These are phyloP conservation scores for Spodoptera frugiperda DNA, from an alignment of 1,140 invertebrate species.

Conservation along the genomic window DNA sequence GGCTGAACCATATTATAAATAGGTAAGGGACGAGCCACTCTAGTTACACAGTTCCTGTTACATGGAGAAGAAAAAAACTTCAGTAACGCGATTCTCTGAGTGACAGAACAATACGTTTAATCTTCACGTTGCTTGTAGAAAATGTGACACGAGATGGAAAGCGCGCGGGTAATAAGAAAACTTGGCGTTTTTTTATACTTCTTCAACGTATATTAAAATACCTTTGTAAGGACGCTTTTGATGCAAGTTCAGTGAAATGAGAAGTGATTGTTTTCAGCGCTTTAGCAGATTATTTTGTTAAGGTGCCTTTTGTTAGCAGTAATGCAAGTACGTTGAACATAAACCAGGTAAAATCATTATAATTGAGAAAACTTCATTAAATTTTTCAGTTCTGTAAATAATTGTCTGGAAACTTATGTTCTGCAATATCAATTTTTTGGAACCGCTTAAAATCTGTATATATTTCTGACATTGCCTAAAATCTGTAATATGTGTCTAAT, in stretches of 20 bases:
- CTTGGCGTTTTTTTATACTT: conserved; percentile 40
- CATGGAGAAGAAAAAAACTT: conserved; percentile 70
- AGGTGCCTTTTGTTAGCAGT: no score
- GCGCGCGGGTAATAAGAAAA: conserved; percentile 52
- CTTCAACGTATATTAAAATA: conserved; percentile 41
- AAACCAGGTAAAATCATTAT: no score
- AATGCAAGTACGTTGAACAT: no score
- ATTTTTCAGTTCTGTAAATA: no score
- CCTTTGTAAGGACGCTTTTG: conserved; percentile 31
- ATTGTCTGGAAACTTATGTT: no score
- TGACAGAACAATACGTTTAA: conserved; percentile 80
- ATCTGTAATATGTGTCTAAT: no score
- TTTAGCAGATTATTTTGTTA: neutral
- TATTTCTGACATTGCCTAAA: no score
- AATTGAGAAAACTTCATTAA: no score
- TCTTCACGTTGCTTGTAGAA: conserved; percentile 66
- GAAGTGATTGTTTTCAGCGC: conserved; percentile 11
- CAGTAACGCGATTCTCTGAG: conserved; percentile 75
- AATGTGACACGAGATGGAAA: conserved; percentile 61
- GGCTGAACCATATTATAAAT: conserved; percentile 74
- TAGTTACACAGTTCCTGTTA: conserved; percentile 70
- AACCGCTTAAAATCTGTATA: no score
- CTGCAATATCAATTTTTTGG: no score
- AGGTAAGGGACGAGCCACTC: conserved; percentile 67
- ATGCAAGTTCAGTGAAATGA: conserved; percentile 33